phyloP scores from a whole-genome alignment of 2,888 invertebrate genomes.

The Laspeyria flexula region DNA sequence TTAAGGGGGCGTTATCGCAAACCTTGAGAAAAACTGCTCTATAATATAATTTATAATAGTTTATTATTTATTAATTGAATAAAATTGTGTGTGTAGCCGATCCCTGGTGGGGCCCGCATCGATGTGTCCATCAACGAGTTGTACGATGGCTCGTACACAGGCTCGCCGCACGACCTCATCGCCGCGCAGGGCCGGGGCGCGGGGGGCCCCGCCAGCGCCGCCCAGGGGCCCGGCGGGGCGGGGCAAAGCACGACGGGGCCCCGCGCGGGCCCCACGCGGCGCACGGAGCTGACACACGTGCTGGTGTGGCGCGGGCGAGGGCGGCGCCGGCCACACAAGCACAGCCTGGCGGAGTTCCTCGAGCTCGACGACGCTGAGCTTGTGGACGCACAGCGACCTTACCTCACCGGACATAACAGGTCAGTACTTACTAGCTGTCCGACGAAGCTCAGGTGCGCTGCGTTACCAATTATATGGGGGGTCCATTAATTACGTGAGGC shows the following conservation, averaged over 20 bases:
- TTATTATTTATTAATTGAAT: no score
- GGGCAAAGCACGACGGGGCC: constrained; percentile 72
- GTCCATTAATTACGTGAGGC: no score
- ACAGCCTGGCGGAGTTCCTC: constrained; percentile 95
- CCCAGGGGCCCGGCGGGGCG: constrained; percentile 77
- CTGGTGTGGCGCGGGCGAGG: constrained; percentile 84
- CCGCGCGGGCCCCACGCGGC: constrained; percentile 91
- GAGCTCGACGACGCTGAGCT: constrained; percentile 94
- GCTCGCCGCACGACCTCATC: constrained; percentile 95
- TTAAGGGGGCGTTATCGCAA: no score
- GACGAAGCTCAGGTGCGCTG: not conserved
- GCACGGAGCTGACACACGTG: constrained; percentile 82
- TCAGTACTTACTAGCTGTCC: constrained; percentile 52
- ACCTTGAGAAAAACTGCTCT: no score
- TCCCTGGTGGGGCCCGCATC: constrained; percentile 93
- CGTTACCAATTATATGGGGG: not conserved
- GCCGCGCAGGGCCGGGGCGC: constrained; percentile 88
- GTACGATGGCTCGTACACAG: constrained; percentile 98
- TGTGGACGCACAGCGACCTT: constrained; percentile 92
- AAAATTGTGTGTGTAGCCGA: constrained; percentile 79
- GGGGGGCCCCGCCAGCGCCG: constrained; percentile 88
- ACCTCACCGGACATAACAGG: constrained; percentile 96
- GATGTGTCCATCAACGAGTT: constrained; percentile 98
- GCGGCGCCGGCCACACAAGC: constrained; percentile 88
- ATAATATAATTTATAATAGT: no score